Base-by-base conservation (phyloP, 1,140 invertebrate genomes). In the Tetramorium simillimum region DNA sequence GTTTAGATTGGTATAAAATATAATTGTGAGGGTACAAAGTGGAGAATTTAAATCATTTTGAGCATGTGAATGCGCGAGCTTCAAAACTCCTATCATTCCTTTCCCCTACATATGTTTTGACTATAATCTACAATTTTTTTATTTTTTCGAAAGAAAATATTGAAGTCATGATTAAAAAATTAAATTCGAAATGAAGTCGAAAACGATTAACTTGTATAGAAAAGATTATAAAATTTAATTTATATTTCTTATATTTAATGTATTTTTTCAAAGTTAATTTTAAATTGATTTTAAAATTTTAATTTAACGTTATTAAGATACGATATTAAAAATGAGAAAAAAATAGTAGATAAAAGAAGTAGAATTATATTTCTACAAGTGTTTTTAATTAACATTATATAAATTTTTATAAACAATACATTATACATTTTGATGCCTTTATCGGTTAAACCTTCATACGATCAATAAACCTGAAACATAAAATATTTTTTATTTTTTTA, bases 401-500 rank as follows among this genome's bases (percentile, higher is more conserved):
- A 43, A 28, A 77, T 24, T 77, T 63, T 24, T 40, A 58, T 9
- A 18, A 60, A 16, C 4, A 18, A 40, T 58, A 76, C 33, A n/a
- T 4, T 33, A 33, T 33, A 3, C 3, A 33, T 58, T 76, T 60
- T 24, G 28, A 60, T 2, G 33, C 53, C 60, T n/a, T 75, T 75
- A 60, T 7, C 1, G 10, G 5, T 62, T 43, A 6, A 77, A 12
- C 2, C 2, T 12, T 14, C 0, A 28, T 28, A 9, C 16, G 21
- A 43, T 63, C 33, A 76, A 60, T 53, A 10, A 60, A 60, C 9
- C 60, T n/a, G 10, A 10, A 43, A 33, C 33, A 33, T 4, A 33
- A 77, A 63, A 43, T 33, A 43, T 77, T 77, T 62, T 37, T 77
- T 73, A 37, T n/a, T 1, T 43, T 18, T 53, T 62, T 60, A 46